Evolutionary conservation across 2,113 vertebrate species (phyloP).

Genomic region (Caranx melampygus): DNA sequence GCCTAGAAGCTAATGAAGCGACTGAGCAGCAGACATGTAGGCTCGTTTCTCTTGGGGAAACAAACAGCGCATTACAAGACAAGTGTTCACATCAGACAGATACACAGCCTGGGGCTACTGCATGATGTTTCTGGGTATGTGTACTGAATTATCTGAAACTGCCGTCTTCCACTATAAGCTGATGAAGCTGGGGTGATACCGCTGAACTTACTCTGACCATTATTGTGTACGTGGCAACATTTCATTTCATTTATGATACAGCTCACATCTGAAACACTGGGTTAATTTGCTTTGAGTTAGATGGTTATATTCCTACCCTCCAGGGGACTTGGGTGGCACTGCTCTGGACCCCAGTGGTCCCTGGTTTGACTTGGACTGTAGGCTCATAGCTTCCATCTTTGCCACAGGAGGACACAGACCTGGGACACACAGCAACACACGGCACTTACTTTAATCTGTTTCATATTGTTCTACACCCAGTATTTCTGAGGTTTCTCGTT

Average conservation of each 20-base stretch:
- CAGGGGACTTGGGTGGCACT: constrained; percentile 85
- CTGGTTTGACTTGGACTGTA: constrained; percentile 86
- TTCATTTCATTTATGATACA: background rate
- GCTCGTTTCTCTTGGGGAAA: constrained; percentile 24
- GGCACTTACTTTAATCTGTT: background rate
- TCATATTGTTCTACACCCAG: background rate
- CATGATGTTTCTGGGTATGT: constrained; percentile 3
- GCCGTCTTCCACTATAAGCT: background rate
- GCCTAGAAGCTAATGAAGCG: constrained; percentile 63
- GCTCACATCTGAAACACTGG: background rate
- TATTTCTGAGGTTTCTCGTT: background rate
- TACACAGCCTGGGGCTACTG: background rate
- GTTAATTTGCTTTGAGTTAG: background rate
- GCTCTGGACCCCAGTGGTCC: constrained; percentile 84
- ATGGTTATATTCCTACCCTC: constrained; percentile 76
- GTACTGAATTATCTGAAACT: background rate
- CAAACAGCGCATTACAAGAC: constrained; percentile 24
- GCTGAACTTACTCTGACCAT: background rate
- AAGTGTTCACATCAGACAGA: constrained; percentile 21
- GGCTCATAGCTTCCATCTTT: constrained; percentile 90
- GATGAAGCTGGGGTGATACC: background rate
- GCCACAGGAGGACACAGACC: constrained; percentile 85
- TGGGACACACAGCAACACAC: constrained; percentile 45
- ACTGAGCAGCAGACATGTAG: constrained; percentile 33
- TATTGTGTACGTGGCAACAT: background rate